phyloP scores from a whole-genome alignment of 2,113 vertebrate genomes.

The Bagarius yarrelli region DNA sequence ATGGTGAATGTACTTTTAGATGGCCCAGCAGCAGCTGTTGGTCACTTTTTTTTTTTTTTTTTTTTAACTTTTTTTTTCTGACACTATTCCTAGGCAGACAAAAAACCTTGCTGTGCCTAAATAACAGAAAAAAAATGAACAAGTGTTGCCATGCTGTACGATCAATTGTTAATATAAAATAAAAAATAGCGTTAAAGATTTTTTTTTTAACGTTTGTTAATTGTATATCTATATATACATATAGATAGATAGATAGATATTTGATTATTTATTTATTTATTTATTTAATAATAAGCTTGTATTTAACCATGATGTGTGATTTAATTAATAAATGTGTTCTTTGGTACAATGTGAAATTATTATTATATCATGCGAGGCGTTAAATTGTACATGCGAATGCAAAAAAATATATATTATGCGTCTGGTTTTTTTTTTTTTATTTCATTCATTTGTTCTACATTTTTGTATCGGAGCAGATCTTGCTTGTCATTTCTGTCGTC shows the following conservation, averaged over 20 bases:
- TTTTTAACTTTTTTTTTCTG: slow-evolving; percentile 52
- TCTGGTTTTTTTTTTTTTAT: slow-evolving; percentile 26
- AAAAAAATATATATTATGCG: slow-evolving; percentile 28
- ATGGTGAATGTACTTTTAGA: slow-evolving; percentile 75
- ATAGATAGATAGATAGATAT: too few species aligned
- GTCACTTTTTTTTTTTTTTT: slow-evolving; percentile 74
- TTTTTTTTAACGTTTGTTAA: too few species aligned
- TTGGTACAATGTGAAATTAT: not conserved
- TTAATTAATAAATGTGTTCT: not conserved
- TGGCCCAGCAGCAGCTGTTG: slow-evolving; percentile 70
- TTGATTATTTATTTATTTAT: not conserved
- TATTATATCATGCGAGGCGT: not conserved
- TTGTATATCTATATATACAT: too few species aligned
- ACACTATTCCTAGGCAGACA: slow-evolving; percentile 3
- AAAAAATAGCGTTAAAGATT: not conserved
- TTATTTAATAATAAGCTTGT: too few species aligned
- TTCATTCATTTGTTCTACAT: slow-evolving; percentile 21
- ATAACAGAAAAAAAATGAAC: slow-evolving; percentile 5
- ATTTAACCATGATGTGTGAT: not conserved
- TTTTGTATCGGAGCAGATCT: not conserved
- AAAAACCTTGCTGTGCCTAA: slow-evolving; percentile 13
- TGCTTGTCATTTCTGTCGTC: too few species aligned
- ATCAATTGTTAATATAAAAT: not conserved
- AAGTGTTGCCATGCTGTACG: not conserved
- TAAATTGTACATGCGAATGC: not conserved